phyloP scores from a whole-genome alignment of 2,888 invertebrate species.

The Sicus ferrugineus region DNA sequence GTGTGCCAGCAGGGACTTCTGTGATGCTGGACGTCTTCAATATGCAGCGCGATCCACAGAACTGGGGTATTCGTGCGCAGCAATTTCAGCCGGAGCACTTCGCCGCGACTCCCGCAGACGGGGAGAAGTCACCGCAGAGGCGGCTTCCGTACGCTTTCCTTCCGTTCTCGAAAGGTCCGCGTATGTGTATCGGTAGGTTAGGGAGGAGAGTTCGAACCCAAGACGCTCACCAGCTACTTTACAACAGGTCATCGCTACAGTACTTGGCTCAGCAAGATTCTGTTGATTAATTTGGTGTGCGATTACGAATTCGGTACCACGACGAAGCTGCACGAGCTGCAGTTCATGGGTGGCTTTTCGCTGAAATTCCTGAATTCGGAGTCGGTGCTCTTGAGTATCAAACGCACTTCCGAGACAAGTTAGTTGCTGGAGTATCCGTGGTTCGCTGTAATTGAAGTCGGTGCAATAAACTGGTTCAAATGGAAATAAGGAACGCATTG shows the following conservation, averaged over 20 bases:
- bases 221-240: no score
- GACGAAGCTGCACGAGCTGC: conserved; percentile 51
- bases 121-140: conserved; percentile 33
- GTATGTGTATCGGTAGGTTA: conserved; percentile 57
- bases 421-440: no score
- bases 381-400: conserved; percentile 48
- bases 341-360: conserved; percentile 58
- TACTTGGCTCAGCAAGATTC: conserved; percentile 56
- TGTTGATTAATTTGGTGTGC: conserved; percentile 55
- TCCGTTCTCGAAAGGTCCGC: conserved; percentile 60
- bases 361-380: conserved; percentile 57
- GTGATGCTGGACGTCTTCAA: conserved; percentile 58
- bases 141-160: conserved; percentile 59
- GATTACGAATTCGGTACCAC: conserved; percentile 54
- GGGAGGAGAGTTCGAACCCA: not conserved
- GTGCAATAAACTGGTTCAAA: no score
- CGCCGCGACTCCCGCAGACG: conserved; percentile 19
- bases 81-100: conserved; percentile 60
- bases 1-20: conserved; percentile 58
- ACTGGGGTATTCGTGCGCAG: conserved; percentile 58
- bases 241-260: conserved; percentile 58
- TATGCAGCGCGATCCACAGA: conserved; percentile 57
- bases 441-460: no score
- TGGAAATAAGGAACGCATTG: no score
- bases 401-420: no score